Evolutionary conservation across 2,113 vertebrate genomes (phyloP).

Genomic region (Gymnogyps californianus): DNA sequence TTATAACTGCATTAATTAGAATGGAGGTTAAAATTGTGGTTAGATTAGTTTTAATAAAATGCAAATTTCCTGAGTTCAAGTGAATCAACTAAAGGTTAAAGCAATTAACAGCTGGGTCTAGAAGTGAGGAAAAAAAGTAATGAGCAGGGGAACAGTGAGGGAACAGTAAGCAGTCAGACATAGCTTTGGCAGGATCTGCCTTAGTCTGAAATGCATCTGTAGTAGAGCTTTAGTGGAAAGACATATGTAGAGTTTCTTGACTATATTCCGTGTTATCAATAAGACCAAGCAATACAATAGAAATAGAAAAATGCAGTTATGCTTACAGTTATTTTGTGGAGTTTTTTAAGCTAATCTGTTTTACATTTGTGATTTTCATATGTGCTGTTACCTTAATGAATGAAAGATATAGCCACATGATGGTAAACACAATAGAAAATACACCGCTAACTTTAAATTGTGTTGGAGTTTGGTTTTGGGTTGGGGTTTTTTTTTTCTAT

Average conservation of each 20-base stretch:
- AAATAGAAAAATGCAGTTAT: neutral
- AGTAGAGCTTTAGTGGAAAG: neutral
- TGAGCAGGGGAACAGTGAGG: neutral
- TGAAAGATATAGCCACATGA: neutral
- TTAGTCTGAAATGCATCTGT: neutral
- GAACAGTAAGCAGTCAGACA: neutral
- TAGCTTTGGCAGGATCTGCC: neutral
- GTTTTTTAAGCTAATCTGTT: neutral
- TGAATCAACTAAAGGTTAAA: neutral
- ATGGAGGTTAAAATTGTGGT: neutral
- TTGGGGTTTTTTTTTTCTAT: neutral
- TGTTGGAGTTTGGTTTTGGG: neutral
- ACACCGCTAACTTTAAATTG: neutral
- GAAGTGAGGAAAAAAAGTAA: neutral
- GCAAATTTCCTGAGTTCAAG: neutral
- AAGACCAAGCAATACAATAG: neutral
- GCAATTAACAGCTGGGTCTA: slow-evolving; percentile 13
- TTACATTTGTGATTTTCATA: neutral
- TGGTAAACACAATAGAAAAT: neutral
- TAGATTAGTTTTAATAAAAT: neutral
- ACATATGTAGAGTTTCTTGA: neutral
- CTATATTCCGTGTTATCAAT: neutral
- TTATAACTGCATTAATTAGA: neutral
- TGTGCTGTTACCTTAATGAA: neutral
- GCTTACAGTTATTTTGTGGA: neutral